Base-by-base conservation (phyloP, 2,113 vertebrate genomes). In the Carassius gibelio region DNA sequence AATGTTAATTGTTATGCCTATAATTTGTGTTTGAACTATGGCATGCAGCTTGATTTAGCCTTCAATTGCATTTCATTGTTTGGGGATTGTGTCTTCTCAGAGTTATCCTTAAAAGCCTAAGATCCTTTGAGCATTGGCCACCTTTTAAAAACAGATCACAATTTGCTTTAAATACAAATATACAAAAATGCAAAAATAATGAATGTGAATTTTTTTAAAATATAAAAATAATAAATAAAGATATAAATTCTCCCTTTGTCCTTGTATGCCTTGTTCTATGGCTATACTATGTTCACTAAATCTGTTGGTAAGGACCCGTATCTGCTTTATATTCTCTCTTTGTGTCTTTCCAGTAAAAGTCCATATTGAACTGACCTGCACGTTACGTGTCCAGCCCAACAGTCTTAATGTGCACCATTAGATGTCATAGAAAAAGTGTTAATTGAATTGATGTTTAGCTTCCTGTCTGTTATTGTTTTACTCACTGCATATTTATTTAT, bases 131-230 rank as follows among this genome's bases (percentile, higher is more conserved):
- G 86, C 74, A 82, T 52, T 83, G n/a, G 14, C 84, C 82, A 75
- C 64, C 86, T 87, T 86, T 87, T 89, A 72, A 86, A 87, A 86
- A 86, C 86, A 86, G 77, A 87, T 87, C 86, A 86, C 81, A 84
- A 86, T 85, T 84, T 81, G 81, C 72, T 57, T 59, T 89, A 19
- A 68, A 68, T 68, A 17, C 8, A 7, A 34, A 68, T 34, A 34
- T 8, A 68, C 30, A 30, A 62, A 10, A 11, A 10, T 5, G 0
- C 45, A 0, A 45, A 45, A 45, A 45, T 45, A 45, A 8, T 45
- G 42, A 8, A 45, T 45, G 9, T 45, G 0, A 42, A 1, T 7
- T 42, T 0, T 42, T 7, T 1, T 45, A 45, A n/a, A n/a, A n/a
- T 45, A 8, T 9, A 45, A n/a, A n/a, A 21, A 7, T 59, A 23